A percentile compares a stretch with the other conserved stretches of the same genome.
phyloP scores from a whole-genome alignment of 2,797 vertebrate genomes.

The Pelodytes ibericus region DNA sequence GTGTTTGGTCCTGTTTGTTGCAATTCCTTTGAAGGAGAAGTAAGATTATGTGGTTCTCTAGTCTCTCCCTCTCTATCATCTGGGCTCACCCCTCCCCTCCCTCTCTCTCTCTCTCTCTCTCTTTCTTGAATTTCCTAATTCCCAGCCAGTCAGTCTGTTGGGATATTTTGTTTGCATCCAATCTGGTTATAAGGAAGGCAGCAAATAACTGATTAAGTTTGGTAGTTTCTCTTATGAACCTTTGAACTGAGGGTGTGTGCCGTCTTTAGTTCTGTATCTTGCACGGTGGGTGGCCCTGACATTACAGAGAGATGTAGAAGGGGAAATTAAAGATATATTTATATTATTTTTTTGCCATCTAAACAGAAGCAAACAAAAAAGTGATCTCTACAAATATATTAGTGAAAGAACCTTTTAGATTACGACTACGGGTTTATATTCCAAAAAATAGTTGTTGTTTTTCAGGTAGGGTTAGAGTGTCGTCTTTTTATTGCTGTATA shows the following conservation, averaged over 20 bases:
- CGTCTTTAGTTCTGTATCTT: conserved; percentile 57
- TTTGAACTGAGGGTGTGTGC: conserved; percentile 63
- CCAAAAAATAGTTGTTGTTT: conserved; percentile 14
- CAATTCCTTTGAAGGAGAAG: conserved; percentile 59
- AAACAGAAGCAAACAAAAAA: conserved; percentile 59
- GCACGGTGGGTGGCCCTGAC: conserved; percentile 84
- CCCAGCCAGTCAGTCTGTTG: conserved; percentile 57
- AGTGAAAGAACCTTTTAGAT: conserved; percentile 11
- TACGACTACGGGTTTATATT: background rate
- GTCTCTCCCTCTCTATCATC: conserved; percentile 53
- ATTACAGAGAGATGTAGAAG: conserved; percentile 41
- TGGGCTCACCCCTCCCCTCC: conserved; percentile 54
- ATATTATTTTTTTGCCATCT: background rate
- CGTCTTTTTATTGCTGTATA: conserved; percentile 73
- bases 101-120: conserved; percentile 59
- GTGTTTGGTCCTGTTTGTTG: conserved; percentile 52
- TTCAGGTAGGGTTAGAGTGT: conserved; percentile 25
- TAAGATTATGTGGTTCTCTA: conserved; percentile 59
- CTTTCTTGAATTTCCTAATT: conserved; percentile 50
- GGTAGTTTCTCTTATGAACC: conserved; percentile 62
- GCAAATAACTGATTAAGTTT: conserved; percentile 59
- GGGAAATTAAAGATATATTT: conserved; percentile 40
- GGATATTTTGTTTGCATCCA: conserved; percentile 37
- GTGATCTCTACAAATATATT: conserved; percentile 22
- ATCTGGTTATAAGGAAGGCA: conserved; percentile 28